phyloP scores from a whole-genome alignment of 2,888 invertebrate genomes.

The Scrobipalpa atriplicella region DNA sequence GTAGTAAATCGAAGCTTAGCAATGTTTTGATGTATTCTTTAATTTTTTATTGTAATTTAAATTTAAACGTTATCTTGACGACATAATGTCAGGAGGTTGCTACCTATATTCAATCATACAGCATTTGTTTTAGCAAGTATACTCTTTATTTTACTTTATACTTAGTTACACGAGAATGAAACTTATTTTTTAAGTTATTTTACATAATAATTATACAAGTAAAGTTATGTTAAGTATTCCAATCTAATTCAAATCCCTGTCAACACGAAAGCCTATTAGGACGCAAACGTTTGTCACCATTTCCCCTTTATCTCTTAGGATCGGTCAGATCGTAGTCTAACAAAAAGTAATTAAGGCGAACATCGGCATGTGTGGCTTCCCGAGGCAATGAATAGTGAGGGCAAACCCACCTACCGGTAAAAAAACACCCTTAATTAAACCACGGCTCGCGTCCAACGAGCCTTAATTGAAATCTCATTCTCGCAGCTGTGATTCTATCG shows the following conservation, averaged over 20 bases:
- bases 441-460: constrained; percentile 50
- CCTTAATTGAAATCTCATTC: constrained; percentile 59
- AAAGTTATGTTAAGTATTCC: neutral
- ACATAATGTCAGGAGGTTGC: too few relatives aligned
- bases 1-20: too few relatives aligned
- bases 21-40: too few relatives aligned
- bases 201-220: neutral
- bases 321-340: constrained; percentile 43
- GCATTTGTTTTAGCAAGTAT: too few relatives aligned
- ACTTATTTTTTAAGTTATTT: neutral
- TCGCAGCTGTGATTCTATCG: constrained; percentile 22
- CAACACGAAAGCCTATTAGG: neutral
- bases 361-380: constrained; percentile 66
- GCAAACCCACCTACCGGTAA: constrained; percentile 45
- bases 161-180: neutral
- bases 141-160: too few relatives aligned
- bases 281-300: constrained; percentile 29
- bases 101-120: too few relatives aligned
- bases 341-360: constrained; percentile 76
- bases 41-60: too few relatives aligned
- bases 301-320: constrained; percentile 46
- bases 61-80: too few relatives aligned
- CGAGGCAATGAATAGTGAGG: constrained; percentile 68
- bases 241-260: neutral
- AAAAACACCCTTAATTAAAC: constrained; percentile 70